These are phyloP conservation scores for Drosophila eugracilis DNA, from an alignment of 1,140 invertebrate genomes.

Conservation along the genomic window DNA sequence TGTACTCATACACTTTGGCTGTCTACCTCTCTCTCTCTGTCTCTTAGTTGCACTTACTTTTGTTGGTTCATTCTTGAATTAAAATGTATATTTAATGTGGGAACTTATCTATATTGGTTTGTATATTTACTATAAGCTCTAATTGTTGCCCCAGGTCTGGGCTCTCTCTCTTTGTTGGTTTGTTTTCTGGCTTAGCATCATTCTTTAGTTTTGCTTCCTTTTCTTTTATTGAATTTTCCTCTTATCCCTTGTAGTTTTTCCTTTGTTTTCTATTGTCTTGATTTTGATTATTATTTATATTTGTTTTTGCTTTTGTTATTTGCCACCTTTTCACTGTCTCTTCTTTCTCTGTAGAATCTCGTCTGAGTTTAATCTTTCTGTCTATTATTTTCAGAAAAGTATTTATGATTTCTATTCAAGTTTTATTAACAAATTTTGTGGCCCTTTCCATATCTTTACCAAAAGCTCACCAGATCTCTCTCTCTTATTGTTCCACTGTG, in stretches of 20 bases:
- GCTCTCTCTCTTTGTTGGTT: no score
- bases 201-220: conserved; percentile 10
- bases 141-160: conserved; percentile 49
- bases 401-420: no score
- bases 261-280: no score
- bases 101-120: conserved; percentile 13
- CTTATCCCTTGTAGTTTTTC: conserved; percentile 29
- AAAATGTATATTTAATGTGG: conserved; percentile 19
- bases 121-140: conserved; percentile 3
- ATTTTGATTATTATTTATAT: conserved; percentile 19
- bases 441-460: no score
- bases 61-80: conserved; percentile 19
- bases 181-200: conserved; percentile 8
- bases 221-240: conserved; percentile 3
- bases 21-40: no score
- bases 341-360: conserved; percentile 25
- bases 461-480: no score
- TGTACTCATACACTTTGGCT: conserved; percentile 9
- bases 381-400: no score
- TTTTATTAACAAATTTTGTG: no score
- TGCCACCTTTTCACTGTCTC: conserved; percentile 22
- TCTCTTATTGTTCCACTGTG: no score
- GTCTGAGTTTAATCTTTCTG: no score
- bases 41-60: conserved; percentile 24
- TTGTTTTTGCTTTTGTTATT: conserved; percentile 19